Conservation (phyloP, 1,140 invertebrate species). For the Bombus waltoni region DNA sequence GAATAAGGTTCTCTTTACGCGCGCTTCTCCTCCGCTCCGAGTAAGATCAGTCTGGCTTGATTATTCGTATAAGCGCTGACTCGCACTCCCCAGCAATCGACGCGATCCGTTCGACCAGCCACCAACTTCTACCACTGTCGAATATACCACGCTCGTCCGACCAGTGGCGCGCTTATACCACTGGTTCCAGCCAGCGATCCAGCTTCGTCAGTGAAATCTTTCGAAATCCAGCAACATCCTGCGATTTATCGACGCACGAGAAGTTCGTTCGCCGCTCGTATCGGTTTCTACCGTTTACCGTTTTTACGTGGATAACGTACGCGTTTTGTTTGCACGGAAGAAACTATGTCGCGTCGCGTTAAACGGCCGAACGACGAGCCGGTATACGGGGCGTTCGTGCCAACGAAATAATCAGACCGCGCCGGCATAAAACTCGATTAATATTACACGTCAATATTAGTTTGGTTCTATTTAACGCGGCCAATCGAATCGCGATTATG, state of each 20-base stretch:
- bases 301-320: not conserved
- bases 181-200: conserved; percentile 3
- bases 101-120: conserved; percentile 10
- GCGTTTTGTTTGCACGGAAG: not conserved
- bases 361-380: not conserved
- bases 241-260: not conserved
- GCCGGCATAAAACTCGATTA: conserved; percentile 52
- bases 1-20: not conserved
- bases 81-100: not conserved
- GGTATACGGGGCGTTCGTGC: not conserved
- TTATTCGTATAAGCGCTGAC: conserved; percentile 36
- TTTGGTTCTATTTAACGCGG: conserved; percentile 49
- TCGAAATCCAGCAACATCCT: not conserved
- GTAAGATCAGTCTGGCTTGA: not conserved
- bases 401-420: conserved; percentile 57
- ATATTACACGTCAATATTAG: conserved; percentile 57
- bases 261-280: not conserved
- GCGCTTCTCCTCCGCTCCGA: not conserved
- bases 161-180: conserved; percentile 37
- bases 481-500: conserved; percentile 51
- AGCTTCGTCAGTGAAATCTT: not conserved
- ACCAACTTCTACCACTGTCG: conserved; percentile 35
- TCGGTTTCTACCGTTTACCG: not conserved
- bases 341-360: not conserved
- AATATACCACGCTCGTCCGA: conserved; percentile 1